Conservation (phyloP, 2,113 vertebrate genomes). For the Oostethus manadensis region DNA sequence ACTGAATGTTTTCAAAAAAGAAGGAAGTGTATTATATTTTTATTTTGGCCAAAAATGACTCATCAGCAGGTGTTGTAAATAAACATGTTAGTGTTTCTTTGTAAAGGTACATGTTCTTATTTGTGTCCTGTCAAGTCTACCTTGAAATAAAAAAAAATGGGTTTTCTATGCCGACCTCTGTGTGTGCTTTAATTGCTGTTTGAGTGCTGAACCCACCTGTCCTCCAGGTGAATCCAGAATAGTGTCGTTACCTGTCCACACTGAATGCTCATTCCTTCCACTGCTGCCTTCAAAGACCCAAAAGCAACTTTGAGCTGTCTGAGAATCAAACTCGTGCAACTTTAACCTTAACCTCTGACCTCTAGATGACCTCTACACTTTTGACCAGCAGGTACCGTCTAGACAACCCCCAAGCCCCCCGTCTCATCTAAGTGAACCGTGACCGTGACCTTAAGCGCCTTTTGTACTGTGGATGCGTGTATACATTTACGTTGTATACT, state of each 20-base stretch:
- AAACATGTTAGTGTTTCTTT: neutral
- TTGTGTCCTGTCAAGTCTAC: conserved; percentile 35
- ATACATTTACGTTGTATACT: too few species aligned
- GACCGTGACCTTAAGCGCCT: conserved; percentile 13
- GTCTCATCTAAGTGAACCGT: conserved; percentile 5
- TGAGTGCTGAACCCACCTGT: conserved; percentile 1
- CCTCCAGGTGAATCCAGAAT: neutral
- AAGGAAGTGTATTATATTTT: conserved; percentile 64
- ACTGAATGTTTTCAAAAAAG: conserved; percentile 66
- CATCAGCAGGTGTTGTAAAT: conserved; percentile 52
- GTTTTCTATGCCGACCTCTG: neutral
- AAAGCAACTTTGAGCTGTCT: neutral
- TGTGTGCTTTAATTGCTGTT: neutral
- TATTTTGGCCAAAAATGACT: conserved; percentile 2
- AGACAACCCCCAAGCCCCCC: conserved; percentile 18
- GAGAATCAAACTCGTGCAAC: neutral
- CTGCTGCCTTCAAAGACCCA: neutral
- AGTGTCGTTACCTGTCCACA: conserved; percentile 13
- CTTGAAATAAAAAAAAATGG: neutral
- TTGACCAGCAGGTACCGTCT: conserved; percentile 23
- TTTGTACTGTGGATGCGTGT: neutral
- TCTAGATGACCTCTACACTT: conserved; percentile 22
- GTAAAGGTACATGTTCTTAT: conserved; percentile 62
- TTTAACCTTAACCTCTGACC: conserved; percentile 39
- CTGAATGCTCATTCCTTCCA: conserved; percentile 18